These are phyloP conservation scores for Sphecodes monilicornis DNA, from an alignment of 2,888 invertebrate genomes.

Conservation along the genomic window DNA sequence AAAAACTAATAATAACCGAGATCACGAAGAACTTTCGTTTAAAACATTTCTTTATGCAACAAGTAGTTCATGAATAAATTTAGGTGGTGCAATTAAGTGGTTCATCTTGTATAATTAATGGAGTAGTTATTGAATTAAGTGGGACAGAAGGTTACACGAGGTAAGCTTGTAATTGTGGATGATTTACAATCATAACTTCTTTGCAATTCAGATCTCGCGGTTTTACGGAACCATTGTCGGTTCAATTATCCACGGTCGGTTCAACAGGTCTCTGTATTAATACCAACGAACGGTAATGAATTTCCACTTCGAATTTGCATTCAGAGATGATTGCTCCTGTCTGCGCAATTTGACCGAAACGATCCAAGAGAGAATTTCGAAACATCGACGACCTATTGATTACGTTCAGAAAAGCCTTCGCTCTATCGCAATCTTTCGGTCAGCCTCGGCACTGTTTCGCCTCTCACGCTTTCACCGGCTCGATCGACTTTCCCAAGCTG, in stretches of 20 bases:
- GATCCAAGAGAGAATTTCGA: background rate
- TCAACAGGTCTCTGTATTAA: conserved; percentile 21
- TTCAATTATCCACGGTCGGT: conserved; percentile 40
- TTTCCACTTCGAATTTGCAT: background rate
- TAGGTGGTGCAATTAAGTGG: too few relatives aligned
- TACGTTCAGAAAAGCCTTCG: conserved; percentile 36
- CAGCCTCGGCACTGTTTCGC: conserved; percentile 34
- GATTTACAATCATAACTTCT: background rate
- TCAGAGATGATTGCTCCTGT: background rate
- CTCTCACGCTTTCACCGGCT: conserved; percentile 75
- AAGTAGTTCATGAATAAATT: too few relatives aligned
- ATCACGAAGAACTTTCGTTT: too few relatives aligned
- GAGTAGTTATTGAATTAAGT: too few relatives aligned
- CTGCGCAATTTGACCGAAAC: background rate
- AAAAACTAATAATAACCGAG: too few relatives aligned
- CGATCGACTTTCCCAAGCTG: conserved; percentile 68
- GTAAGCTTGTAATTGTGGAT: background rate
- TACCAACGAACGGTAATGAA: conserved; percentile 43
- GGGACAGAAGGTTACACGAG: background rate
- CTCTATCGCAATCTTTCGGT: conserved; percentile 59
- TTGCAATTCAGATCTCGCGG: background rate
- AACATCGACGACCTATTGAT: conserved; percentile 46
- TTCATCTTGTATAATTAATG: too few relatives aligned
- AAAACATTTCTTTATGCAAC: too few relatives aligned
- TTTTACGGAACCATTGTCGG: too few relatives aligned